Percentiles rank a stretch among this genome's conserved stretches.
These are phyloP conservation scores for Glossosoma conforme DNA, from an alignment of 1,140 invertebrate species.

Conservation along the genomic window DNA sequence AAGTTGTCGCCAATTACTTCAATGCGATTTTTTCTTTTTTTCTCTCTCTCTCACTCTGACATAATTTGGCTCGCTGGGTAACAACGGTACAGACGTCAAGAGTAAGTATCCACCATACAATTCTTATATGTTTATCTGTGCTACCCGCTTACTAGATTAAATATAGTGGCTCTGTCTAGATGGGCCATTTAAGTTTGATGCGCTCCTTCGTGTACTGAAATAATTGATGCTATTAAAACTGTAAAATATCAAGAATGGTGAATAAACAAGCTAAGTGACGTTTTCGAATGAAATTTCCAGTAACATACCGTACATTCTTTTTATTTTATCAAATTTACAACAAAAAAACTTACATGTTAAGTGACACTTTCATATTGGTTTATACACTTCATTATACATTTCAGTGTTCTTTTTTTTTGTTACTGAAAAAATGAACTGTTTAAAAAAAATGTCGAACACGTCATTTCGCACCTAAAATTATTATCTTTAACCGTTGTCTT, in stretches of 20 bases:
- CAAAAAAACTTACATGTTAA: not conserved
- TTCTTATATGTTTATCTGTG: conserved; percentile 17
- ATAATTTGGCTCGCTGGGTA: conserved; percentile 53
- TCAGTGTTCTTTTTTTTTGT: no score
- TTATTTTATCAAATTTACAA: not conserved
- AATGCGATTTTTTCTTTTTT: conserved; percentile 54
- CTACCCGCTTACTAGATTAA: conserved; percentile 18
- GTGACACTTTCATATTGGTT: no score
- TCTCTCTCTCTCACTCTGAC: conserved; percentile 50
- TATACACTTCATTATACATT: no score
- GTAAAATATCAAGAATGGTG: no score
- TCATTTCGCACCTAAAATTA: no score
- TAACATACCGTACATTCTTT: not conserved
- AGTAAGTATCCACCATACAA: conserved; percentile 49
- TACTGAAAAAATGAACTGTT: no score
- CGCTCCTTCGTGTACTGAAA: no score
- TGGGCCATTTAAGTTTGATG: no score
- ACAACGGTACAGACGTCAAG: conserved; percentile 50
- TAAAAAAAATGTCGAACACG: no score
- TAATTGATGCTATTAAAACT: no score
- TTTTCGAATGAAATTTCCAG: no score
- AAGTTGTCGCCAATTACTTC: conserved; percentile 54
- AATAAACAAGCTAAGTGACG: no score
- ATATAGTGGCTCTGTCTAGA: conserved; percentile 16
- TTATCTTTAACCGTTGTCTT: conserved; percentile 5